Evolutionary conservation across 2,113 vertebrate species (phyloP), one percentile per base, ranked within the genome.

Genomic region (Zosterops borbonicus): DNA sequence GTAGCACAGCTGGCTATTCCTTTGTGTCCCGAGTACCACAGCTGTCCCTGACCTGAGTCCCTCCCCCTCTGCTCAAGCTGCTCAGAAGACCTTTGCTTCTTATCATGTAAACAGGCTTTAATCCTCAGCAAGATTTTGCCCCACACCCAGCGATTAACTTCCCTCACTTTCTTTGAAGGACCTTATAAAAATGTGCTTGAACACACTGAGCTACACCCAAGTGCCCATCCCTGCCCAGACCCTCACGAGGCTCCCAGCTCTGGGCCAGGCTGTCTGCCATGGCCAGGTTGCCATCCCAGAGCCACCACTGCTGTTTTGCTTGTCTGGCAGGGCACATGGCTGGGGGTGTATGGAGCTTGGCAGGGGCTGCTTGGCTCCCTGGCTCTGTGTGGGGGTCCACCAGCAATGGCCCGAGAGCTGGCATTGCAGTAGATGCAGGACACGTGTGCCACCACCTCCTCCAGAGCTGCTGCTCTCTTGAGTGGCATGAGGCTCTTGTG

Each of bases 121-220:
- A 95, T 95, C 92, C 71, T 71, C 62, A 5, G 49, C n/a, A 52
- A 90, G 73, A 90, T 64, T 81, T 80, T 88, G 35, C 35, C 56
- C 79, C 76, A 35, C 35, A 1, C 85, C 75, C 90, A 88, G 63
- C 0, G 12, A 90, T 92, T 90, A 87, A 94, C 52, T 86, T 83
- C 82, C 69, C 52, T 59, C 33, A 5, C 86, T 86, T 69, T 41
- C 58, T 58, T n/a, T 29, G 53, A 60, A 63, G 53, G 46, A 59
- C 33, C 33, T 88, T 31, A 67, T 9, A 13, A 83, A 79, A 87
- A 60, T 1, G 3, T 33, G 22, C 11, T 12, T 9, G 42, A 68
- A 55, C 2, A 1, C 0, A 0, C 49, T 13, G 35, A 65, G 42
- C 49, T 58, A 11, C 33, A 9, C 12, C 14, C 1, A 0, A 0